A percentile compares a stretch with the other conserved stretches of the same genome.
These are phyloP conservation scores for Manis crassicaudata DNA, from an alignment of 2,797 vertebrate species.

Conservation along the genomic window DNA sequence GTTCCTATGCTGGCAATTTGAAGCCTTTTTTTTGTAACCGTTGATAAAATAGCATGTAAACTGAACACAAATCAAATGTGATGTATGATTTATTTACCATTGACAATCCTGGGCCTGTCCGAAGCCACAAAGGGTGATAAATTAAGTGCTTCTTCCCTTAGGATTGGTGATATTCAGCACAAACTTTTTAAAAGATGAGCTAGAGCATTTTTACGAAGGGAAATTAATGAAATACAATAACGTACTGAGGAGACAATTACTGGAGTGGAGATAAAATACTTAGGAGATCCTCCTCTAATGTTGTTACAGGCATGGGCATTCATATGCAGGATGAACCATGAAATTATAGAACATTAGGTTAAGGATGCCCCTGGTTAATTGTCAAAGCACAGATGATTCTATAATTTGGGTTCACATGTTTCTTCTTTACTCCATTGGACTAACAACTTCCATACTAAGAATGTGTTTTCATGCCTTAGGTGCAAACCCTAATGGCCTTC, in stretches of 20 bases:
- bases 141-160: constrained; percentile 23
- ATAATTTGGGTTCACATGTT: not conserved
- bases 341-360: not conserved
- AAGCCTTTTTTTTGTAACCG: not conserved
- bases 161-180: constrained; percentile 18
- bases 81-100: constrained; percentile 41
- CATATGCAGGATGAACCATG: not conserved
- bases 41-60: constrained; percentile 53
- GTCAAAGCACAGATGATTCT: not conserved
- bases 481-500: not conserved
- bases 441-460: not conserved
- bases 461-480: not conserved
- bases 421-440: not conserved
- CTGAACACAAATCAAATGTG: constrained; percentile 40
- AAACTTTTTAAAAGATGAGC: constrained; percentile 52
- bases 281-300: not conserved
- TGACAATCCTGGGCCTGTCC: not conserved
- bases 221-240: not conserved
- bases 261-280: not conserved
- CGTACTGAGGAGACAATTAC: not conserved
- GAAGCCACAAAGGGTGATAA: constrained; percentile 41
- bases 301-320: not conserved
- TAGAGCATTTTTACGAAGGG: constrained; percentile 15
- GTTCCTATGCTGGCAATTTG: not conserved
- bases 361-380: not conserved